Percentiles rank a stretch among this genome's conserved stretches.
These are phyloP conservation scores for Otolemur crassicaudatus DNA, from an alignment of 2,797 vertebrate genomes.

Conservation along the genomic window DNA sequence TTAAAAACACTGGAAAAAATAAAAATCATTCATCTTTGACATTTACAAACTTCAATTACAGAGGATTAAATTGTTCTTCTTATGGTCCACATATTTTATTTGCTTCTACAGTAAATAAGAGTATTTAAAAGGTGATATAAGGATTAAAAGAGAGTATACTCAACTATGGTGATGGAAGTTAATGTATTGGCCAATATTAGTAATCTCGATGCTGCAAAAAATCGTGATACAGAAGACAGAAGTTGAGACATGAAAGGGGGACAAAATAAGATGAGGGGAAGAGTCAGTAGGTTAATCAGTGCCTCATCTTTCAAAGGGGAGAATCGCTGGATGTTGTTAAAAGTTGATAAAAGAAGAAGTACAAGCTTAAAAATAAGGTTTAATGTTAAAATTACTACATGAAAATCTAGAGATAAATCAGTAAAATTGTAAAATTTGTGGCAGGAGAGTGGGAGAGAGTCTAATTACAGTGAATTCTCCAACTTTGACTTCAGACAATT, in stretches of 20 bases:
- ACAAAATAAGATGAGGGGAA: neutral
- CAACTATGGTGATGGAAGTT: neutral
- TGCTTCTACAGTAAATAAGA: neutral
- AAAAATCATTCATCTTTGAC: neutral
- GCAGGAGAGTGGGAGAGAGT: neutral
- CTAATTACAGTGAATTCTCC: neutral
- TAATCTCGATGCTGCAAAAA: neutral
- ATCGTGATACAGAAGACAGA: neutral
- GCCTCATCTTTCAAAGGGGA: neutral
- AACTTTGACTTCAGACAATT: neutral
- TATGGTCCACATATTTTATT: constrained; percentile 1
- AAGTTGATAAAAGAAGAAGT: constrained; percentile 1
- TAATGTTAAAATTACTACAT: neutral
- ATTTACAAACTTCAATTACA: neutral
- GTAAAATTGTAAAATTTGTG: neutral
- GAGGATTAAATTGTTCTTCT: neutral
- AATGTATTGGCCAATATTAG: neutral
- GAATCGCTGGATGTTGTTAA: neutral
- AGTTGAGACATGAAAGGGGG: neutral
- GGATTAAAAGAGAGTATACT: neutral
- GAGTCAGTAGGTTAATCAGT: neutral
- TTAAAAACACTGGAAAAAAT: neutral
- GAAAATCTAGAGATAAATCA: constrained; percentile 22
- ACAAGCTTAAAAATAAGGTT: neutral
- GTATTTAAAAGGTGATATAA: neutral